Evolutionary conservation across 2,888 invertebrate species (phyloP).

Genomic region (Drosophila yooni): DNA sequence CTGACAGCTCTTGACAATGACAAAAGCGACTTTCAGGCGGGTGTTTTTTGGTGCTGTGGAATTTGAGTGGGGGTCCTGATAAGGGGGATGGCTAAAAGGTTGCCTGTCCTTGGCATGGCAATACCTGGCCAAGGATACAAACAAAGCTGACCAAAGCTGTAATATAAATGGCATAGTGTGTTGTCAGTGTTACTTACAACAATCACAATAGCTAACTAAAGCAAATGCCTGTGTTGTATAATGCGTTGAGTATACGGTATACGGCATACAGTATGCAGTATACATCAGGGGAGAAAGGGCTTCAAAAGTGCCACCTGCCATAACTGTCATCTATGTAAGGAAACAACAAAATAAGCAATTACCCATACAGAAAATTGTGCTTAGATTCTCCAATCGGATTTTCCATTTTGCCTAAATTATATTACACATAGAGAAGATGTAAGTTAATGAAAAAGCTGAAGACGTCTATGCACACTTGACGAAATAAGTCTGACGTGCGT

Average conservation of each 20-base stretch:
- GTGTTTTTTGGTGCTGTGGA: neutral
- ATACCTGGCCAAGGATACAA: slow-evolving; percentile 19
- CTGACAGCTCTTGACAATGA: slow-evolving; percentile 60
- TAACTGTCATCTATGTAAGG: neutral
- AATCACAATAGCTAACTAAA: slow-evolving; percentile 25
- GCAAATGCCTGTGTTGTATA: slow-evolving; percentile 21
- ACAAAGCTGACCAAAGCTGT: slow-evolving; percentile 58
- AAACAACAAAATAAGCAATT: neutral
- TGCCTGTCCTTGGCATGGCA: slow-evolving; percentile 13
- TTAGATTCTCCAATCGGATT: neutral
- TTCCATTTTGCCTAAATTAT: neutral
- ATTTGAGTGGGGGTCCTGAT: neutral
- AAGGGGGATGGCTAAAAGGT: slow-evolving; percentile 2
- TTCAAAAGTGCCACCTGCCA: neutral
- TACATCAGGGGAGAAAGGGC: neutral
- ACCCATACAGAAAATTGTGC: neutral
- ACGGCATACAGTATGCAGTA: neutral
- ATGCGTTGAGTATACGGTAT: slow-evolving; percentile 7
- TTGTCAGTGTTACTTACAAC: slow-evolving; percentile 34
- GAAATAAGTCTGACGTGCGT: neutral
- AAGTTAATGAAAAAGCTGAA: too few species aligned
- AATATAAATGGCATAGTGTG: slow-evolving; percentile 48
- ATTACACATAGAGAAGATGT: neutral
- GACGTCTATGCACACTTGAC: neutral
- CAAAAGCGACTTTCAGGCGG: slow-evolving; percentile 42